Percentiles rank a stretch among this genome's conserved stretches.
Evolutionary conservation across 2,888 invertebrate species (phyloP).

Genomic region (Petrophora chlorosata): DNA sequence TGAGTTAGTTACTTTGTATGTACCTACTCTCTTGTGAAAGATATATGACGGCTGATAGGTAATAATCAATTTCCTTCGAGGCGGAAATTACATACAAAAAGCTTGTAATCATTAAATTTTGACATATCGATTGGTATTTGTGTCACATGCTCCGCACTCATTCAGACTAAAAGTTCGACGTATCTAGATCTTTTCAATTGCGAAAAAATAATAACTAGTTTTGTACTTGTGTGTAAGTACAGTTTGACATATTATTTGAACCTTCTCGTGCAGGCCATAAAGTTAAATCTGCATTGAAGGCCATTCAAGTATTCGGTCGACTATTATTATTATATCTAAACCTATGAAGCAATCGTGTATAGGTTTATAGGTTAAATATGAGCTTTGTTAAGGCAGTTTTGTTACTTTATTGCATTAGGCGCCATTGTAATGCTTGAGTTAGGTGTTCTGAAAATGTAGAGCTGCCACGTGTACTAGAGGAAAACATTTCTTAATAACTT

Average conservation of each 20-base stretch:
- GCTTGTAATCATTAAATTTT: constrained; percentile 13
- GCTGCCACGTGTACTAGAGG: constrained; percentile 25
- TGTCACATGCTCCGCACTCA: constrained; percentile 21
- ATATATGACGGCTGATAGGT: too few relatives aligned
- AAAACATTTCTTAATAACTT: constrained; percentile 10
- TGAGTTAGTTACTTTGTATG: too few relatives aligned
- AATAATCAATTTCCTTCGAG: background rate
- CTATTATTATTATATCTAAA: constrained; percentile 33
- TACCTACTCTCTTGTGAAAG: too few relatives aligned
- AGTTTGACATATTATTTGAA: constrained; percentile 28
- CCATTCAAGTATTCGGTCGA: constrained; percentile 31
- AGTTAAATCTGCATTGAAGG: constrained; percentile 28
- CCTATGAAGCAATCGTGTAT: constrained; percentile 35
- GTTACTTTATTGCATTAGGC: constrained; percentile 3
- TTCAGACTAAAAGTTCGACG: constrained; percentile 34
- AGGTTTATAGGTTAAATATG: constrained; percentile 34
- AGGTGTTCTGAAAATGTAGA: constrained; percentile 3
- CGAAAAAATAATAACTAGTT: constrained; percentile 39
- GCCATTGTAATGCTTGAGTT: background rate
- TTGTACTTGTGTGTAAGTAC: constrained; percentile 21
- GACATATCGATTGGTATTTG: constrained; percentile 18
- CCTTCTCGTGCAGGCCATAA: constrained; percentile 24
- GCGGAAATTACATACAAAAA: constrained; percentile 15
- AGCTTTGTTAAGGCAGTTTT: constrained; percentile 30
- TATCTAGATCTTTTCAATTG: constrained; percentile 39